These are phyloP conservation scores for Heliocidaris erythrogramma DNA, from an alignment of 35 echinoderm and acorn worm species.

Conservation along the genomic window DNA sequence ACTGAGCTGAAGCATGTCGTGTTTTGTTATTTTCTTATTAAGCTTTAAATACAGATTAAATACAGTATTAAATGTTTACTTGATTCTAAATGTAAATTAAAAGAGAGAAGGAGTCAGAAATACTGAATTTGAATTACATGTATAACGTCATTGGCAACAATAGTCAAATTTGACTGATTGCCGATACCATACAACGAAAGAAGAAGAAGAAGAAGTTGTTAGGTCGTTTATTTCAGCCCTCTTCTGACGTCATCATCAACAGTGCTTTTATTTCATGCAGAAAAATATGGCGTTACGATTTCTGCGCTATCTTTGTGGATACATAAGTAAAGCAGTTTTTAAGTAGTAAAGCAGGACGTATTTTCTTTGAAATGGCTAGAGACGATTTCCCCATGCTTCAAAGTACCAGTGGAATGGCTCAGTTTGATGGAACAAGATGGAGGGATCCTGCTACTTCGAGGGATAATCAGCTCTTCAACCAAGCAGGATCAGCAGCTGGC, in stretches of 20 bases:
- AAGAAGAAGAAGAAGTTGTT: too few species aligned
- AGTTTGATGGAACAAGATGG: constrained; percentile 53
- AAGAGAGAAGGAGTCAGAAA: too few species aligned
- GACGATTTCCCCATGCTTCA: constrained; percentile 50
- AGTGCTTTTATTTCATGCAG: background rate
- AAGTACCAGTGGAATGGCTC: constrained; percentile 6
- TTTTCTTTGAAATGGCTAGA: constrained; percentile 53
- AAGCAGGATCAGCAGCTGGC: constrained; percentile 14
- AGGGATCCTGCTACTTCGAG: constrained; percentile 33
- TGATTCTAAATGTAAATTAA: too few species aligned
- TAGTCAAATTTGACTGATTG: too few species aligned
- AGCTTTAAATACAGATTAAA: too few species aligned
- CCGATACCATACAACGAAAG: too few species aligned
- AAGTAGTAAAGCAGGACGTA: background rate
- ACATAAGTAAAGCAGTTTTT: background rate
- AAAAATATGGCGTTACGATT: background rate
- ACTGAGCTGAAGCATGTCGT: too few species aligned
- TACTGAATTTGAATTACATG: too few species aligned
- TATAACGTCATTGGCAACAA: too few species aligned
- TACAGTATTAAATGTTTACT: too few species aligned
- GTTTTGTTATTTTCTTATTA: too few species aligned
- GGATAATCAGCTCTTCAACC: constrained; percentile 11
- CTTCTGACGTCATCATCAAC: background rate
- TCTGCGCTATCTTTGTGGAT: background rate
- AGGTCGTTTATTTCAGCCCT: background rate